Evolutionary conservation across 2,797 vertebrate species (phyloP), one percentile per base, ranked within the genome.

Genomic region (Bufotes viridis): DNA sequence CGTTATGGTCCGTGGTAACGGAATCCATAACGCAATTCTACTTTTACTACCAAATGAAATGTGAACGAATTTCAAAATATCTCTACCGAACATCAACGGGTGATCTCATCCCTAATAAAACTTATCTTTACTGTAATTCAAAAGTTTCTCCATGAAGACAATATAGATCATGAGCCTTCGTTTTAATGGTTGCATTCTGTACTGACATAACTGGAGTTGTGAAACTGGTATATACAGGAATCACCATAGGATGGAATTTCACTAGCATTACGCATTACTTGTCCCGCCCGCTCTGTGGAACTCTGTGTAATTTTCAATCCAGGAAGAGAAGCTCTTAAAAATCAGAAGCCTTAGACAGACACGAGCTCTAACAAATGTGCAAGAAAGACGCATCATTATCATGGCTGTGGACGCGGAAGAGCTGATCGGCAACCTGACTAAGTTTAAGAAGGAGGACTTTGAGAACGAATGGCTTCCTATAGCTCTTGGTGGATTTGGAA

Each of bases 371-470:
- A 7, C 88, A 87, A 87, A 89, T 89, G 88, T 87, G 12, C 63
- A n/a, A 29, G 74, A 55, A 81, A n/a, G 34, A 65, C 53, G 7
- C 8, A 10, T 7, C 2, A 11, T 65, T 55, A 42, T 17, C 87
- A 91, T 93, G 94, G 18, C 90, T 24, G 13, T 2, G 0, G 67
- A 78, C 22, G 2, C 13, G 70, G 90, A 89, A 3, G 22, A 15
- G 75, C 75, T 2, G 0, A 86, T 90, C 78, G 85, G 91, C 86
- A 90, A 87, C 88, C 75, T 94, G 9, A 89, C 88, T 9, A 69
- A 94, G 90, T 98, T 98, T 90, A 93, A 81, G 81, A 95, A 91
- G 84, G 95, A 95, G 0, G 96, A 98, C 87, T 98, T 98, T 63
- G 96, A 97, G 90, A 92, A 92, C 0, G 93, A 96, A 84, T 97